Evolutionary conservation across 2,888 invertebrate species (phyloP).

Genomic region (Branchipolynoe longqiensis): DNA sequence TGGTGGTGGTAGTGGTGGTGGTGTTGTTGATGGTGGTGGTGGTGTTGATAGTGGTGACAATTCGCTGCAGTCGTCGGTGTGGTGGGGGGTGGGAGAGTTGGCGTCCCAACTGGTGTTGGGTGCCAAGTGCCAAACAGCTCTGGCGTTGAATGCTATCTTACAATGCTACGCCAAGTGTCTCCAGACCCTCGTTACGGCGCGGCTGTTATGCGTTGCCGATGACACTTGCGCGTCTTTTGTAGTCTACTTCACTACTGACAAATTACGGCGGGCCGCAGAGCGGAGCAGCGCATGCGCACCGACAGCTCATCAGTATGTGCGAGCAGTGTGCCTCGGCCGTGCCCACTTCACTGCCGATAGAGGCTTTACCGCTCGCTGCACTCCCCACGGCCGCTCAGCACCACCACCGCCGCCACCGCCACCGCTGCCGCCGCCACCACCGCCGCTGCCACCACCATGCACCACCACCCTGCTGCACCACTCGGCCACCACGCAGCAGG

Average conservation of each 20-base stretch:
- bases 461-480: neutral
- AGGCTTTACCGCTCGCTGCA: slow-evolving; percentile 4
- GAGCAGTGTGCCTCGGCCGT: slow-evolving; percentile 13
- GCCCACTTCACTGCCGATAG: slow-evolving; percentile 2
- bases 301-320: slow-evolving; percentile 57
- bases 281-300: slow-evolving; percentile 41
- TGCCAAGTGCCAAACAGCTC: slow-evolving; percentile 36
- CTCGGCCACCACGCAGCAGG: no score
- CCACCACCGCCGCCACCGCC: slow-evolving; percentile 13
- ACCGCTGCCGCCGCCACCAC: neutral
- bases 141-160: slow-evolving; percentile 52
- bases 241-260: slow-evolving; percentile 59
- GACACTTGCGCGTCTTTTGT: slow-evolving; percentile 59
- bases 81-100: neutral
- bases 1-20: no score
- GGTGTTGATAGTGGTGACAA: no score
- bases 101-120: neutral
- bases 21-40: no score
- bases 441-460: neutral
- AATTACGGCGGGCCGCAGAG: slow-evolving; percentile 26
- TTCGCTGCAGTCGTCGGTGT: no score
- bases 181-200: slow-evolving; percentile 56
- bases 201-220: slow-evolving; percentile 59
- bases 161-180: slow-evolving; percentile 57
- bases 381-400: slow-evolving; percentile 18